phyloP scores from a whole-genome alignment of 2,888 invertebrate species.

The Crepidodera aurea region DNA sequence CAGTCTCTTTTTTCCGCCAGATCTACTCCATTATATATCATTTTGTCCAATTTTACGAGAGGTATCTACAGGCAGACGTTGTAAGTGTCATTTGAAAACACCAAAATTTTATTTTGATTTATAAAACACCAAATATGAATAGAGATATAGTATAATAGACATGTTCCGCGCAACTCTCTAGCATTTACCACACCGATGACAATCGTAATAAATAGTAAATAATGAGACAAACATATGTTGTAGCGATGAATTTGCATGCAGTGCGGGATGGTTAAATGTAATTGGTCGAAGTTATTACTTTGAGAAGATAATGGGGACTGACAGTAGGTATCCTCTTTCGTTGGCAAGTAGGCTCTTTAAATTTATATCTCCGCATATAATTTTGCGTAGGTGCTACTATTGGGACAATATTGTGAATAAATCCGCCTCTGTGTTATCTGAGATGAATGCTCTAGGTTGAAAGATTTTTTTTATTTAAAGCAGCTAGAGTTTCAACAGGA shows the following conservation, averaged over 20 bases:
- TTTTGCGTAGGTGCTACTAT: conserved; percentile 24
- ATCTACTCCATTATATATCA: too few species aligned
- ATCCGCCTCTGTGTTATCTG: conserved; percentile 33
- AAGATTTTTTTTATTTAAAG: conserved; percentile 5
- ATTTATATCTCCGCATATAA: conserved; percentile 2
- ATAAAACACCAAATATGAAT: neutral
- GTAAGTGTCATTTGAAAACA: too few species aligned
- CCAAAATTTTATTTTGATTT: too few species aligned
- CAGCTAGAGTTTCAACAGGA: conserved; percentile 23
- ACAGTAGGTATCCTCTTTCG: conserved; percentile 27
- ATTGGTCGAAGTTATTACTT: conserved; percentile 38
- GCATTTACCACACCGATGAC: conserved; percentile 1
- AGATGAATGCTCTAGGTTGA: conserved; percentile 20
- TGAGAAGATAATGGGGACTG: conserved; percentile 34
- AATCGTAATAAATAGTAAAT: conserved; percentile 54
- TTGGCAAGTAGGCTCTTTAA: conserved; percentile 10
- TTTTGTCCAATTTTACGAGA: too few species aligned
- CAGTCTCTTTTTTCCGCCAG: too few species aligned
- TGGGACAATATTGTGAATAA: conserved; percentile 25
- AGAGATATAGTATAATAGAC: neutral
- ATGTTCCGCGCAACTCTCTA: neutral
- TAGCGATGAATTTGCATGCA: conserved; percentile 52
- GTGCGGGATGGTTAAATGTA: conserved; percentile 23
- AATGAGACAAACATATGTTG: conserved; percentile 57
- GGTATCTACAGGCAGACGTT: too few species aligned